Evolutionary conservation across 2,113 vertebrate genomes (phyloP).

Genomic region (Dicerorhinus sumatrensis): DNA sequence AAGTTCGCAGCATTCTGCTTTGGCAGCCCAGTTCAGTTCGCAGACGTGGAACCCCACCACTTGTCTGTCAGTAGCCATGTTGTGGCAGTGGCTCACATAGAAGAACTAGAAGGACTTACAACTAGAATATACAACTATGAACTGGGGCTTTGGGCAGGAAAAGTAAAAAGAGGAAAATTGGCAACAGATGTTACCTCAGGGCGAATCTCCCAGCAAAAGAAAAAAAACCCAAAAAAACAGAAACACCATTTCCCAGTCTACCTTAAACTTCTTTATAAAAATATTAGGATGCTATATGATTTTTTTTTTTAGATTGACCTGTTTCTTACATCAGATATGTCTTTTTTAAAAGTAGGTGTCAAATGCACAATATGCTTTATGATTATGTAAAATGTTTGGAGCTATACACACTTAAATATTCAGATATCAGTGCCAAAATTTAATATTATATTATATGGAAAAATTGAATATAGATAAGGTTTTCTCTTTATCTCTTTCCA

Average conservation of each 20-base stretch:
- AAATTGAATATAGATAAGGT: background rate
- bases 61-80: no score
- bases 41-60: no score
- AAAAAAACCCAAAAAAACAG: no score
- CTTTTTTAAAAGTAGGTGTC: constrained; percentile 11
- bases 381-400: background rate
- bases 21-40: no score
- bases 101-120: no score
- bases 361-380: background rate
- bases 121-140: no score
- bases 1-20: no score
- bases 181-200: no score
- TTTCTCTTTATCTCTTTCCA: background rate
- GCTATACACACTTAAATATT: background rate
- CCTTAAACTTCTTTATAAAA: background rate
- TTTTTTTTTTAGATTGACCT: background rate
- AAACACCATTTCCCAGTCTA: background rate
- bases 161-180: no score
- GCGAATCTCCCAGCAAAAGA: no score
- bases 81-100: no score
- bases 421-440: background rate
- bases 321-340: background rate
- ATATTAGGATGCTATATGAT: background rate
- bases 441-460: background rate
- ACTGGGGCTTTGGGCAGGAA: no score